Base-by-base conservation (phyloP, 2,113 vertebrate genomes). In the Pachypanchax playfairii region DNA sequence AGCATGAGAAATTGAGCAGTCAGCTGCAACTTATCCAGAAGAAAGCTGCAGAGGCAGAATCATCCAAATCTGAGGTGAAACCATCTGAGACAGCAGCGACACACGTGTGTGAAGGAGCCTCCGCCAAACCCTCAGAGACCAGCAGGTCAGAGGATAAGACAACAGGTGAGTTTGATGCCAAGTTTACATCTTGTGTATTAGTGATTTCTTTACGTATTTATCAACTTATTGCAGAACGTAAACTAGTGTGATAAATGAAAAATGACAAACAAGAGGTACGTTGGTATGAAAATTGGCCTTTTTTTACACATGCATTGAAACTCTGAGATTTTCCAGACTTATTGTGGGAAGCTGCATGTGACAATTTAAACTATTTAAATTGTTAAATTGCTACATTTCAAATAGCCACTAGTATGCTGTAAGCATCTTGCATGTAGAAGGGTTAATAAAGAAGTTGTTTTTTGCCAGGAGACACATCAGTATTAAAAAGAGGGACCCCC, bases 1-100 rank as follows among this genome's bases (percentile, higher is more conserved):
- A 98, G 97, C 97, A 98, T 72, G 96, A 98, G 86, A 98, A 98
- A 85, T 94, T 94, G 89, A 95, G 94, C 84, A 98, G 94, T 84
- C 97, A 98, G 62, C 92, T 98, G 54, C 96, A 98, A 9, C 88
- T 98, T 51, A 83, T 52, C 77, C 85, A 85, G 63, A 78, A 58
- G 78, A 91, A 53, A 77, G 65, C 24, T 44, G 31, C 65, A 25
- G 93, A 94, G 44, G 74, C 59, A 9, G 93, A 68, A 8, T 17
- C 73, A 21, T 79, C 86, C 44, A 94, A 92, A 85, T 73, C 55
- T 57, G 93, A 94, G 31, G 61, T 67, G 35, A 96, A 91, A 75
- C 73, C 69, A 9, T 18, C 75, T 0, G 93, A 95, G 65, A 79
- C 68, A 1, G 77, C 67, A 28, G 80, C 70, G 4, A 80, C 68